Evolutionary conservation across 2,797 vertebrate genomes (phyloP).

Genomic region (Myripristis murdjan): DNA sequence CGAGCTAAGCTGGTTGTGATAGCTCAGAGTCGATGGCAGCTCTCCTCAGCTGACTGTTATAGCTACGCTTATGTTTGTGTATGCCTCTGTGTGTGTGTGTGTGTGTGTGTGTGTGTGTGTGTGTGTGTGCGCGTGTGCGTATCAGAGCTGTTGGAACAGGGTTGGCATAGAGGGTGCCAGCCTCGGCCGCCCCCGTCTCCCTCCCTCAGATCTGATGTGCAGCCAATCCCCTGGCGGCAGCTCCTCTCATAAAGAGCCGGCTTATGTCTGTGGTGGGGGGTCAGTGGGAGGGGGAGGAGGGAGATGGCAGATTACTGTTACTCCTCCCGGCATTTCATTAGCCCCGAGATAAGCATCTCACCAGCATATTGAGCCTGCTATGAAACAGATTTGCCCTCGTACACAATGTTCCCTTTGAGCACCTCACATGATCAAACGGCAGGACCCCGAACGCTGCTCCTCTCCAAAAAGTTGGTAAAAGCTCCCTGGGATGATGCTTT

Average conservation of each 20-base stretch:
- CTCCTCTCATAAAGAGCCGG: slow-evolving; percentile 73
- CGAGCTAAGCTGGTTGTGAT: slow-evolving; percentile 47
- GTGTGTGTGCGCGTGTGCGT: slow-evolving; percentile 37
- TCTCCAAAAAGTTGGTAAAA: slow-evolving; percentile 84
- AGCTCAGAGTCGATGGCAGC: slow-evolving; percentile 43
- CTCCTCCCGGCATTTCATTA: slow-evolving; percentile 85
- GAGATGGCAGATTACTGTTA: slow-evolving; percentile 81
- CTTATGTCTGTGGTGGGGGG: slow-evolving; percentile 69
- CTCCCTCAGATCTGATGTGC: slow-evolving; percentile 70
- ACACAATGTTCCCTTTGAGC: slow-evolving; percentile 83
- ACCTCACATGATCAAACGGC: slow-evolving; percentile 84
- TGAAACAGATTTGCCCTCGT: slow-evolving; percentile 80
- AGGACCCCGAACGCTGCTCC: slow-evolving; percentile 71
- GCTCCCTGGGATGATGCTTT: slow-evolving; percentile 83
- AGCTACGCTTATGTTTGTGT: not conserved
- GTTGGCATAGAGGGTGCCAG: slow-evolving; percentile 50
- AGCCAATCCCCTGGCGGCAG: slow-evolving; percentile 72
- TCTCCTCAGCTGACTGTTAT: slow-evolving; percentile 28
- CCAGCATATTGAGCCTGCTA: slow-evolving; percentile 77
- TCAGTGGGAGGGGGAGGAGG: slow-evolving; percentile 30
- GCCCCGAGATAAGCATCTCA: slow-evolving; percentile 83
- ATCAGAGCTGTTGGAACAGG: slow-evolving; percentile 43
- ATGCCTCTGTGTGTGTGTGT: slow-evolving; percentile 6
- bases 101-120: not conserved
- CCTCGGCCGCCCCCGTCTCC: slow-evolving; percentile 63